Conservation (phyloP, 2,888 invertebrate genomes). For the Fragum whitleyi region DNA sequence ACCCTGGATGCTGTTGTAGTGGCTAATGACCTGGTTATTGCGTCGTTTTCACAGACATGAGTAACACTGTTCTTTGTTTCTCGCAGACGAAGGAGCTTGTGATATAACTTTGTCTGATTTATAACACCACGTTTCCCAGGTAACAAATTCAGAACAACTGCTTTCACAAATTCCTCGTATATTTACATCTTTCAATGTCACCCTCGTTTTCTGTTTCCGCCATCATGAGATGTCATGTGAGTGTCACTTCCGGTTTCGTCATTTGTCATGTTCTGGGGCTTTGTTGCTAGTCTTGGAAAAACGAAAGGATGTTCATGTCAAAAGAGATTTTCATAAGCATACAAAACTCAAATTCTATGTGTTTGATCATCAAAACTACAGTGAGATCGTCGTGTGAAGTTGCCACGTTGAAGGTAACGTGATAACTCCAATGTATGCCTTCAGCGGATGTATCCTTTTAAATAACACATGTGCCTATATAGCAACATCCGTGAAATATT, state of each 20-base stretch:
- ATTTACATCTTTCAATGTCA: constrained; percentile 4
- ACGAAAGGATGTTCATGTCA: neutral
- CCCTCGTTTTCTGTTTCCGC: neutral
- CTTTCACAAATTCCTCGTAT: constrained; percentile 9
- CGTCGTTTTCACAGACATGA: too few relatives aligned
- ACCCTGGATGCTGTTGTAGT: too few relatives aligned
- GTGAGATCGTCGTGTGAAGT: neutral
- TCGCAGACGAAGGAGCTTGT: too few relatives aligned
- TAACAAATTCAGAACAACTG: constrained; percentile 18
- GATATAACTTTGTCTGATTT: constrained; percentile 8
- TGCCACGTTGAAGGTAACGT: neutral
- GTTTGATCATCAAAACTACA: too few relatives aligned
- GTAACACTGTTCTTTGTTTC: too few relatives aligned
- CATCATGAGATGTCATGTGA: neutral
- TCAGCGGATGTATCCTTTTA: too few relatives aligned
- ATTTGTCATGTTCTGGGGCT: neutral
- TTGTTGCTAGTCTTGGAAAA: neutral
- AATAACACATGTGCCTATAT: too few relatives aligned
- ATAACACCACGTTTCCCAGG: constrained; percentile 18
- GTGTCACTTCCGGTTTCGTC: constrained; percentile 9
- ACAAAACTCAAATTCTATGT: neutral
- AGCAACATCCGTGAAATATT: too few relatives aligned
- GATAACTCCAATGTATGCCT: too few relatives aligned
- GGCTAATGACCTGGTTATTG: too few relatives aligned
- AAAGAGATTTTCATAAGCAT: neutral